Percentiles rank a stretch among this genome's conserved stretches.
Conservation (phyloP, 2,888 invertebrate species). For the Calliopum simillimum region DNA sequence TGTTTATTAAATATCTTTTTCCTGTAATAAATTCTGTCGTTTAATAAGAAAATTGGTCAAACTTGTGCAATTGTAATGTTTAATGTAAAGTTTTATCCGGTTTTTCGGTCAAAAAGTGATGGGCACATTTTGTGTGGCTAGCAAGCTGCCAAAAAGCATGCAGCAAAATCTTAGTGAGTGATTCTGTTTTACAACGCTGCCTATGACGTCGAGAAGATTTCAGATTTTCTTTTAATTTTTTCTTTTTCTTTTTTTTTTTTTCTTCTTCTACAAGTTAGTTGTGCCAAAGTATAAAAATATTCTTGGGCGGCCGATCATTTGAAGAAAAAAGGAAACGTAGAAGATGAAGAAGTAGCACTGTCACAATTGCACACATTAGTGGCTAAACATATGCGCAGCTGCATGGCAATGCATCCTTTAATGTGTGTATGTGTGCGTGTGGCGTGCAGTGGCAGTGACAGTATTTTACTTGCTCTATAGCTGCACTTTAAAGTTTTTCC, state of each 20-base stretch:
- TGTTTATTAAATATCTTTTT: too few relatives aligned
- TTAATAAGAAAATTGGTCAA: too few relatives aligned
- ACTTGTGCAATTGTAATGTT: too few relatives aligned
- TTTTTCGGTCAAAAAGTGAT: too few relatives aligned
- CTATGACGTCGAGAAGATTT: neutral
- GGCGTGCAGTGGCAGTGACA: neutral
- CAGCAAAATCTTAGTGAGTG: too few relatives aligned
- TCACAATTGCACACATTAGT: slow-evolving; percentile 57
- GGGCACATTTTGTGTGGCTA: too few relatives aligned
- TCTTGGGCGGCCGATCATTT: slow-evolving; percentile 34
- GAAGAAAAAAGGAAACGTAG: neutral
- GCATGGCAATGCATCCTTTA: neutral
- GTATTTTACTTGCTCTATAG: neutral
- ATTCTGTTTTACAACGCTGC: neutral
- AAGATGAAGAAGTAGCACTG: too few relatives aligned
- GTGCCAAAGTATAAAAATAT: slow-evolving; percentile 48
- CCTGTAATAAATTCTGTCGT: too few relatives aligned
- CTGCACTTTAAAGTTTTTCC: neutral
- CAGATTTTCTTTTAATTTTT: too few relatives aligned
- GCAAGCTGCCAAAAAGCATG: too few relatives aligned
- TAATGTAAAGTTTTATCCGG: too few relatives aligned
- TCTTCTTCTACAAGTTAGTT: neutral
- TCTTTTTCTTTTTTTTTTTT: neutral
- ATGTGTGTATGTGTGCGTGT: neutral
- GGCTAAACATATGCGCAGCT: slow-evolving; percentile 38